Percentiles rank a stretch among this genome's conserved stretches.
Conservation (phyloP, 2,888 invertebrate genomes). For the Eupithecia inturbata region DNA sequence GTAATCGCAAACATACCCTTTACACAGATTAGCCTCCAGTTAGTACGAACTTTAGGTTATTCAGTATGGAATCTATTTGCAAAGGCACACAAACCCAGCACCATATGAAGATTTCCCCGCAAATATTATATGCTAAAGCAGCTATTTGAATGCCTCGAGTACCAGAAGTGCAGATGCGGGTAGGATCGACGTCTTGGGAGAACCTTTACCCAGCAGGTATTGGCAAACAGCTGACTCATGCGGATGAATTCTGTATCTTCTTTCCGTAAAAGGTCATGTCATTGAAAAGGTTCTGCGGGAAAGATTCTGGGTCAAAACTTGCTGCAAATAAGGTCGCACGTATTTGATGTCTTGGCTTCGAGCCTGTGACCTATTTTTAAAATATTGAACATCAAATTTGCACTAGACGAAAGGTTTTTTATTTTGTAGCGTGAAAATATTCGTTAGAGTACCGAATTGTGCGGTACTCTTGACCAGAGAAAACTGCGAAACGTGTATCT, state of each 20-base stretch:
- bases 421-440: background rate
- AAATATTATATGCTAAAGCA: conserved; percentile 67
- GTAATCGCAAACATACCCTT: conserved; percentile 62
- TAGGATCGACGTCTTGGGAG: conserved; percentile 58
- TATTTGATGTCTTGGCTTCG: background rate
- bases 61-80: conserved; percentile 68
- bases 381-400: background rate
- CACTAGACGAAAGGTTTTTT: background rate
- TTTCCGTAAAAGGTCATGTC: conserved; percentile 18
- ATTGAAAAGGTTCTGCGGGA: conserved; percentile 17
- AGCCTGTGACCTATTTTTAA: conserved; percentile 3
- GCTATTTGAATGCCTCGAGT: conserved; percentile 64
- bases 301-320: conserved; percentile 22
- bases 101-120: conserved; percentile 56
- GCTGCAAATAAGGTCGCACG: background rate
- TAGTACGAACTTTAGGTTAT: conserved; percentile 47
- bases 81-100: conserved; percentile 50
- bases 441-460: background rate
- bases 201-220: conserved; percentile 44
- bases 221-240: conserved; percentile 33
- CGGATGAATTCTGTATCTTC: conserved; percentile 13
- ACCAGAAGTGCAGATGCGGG: conserved; percentile 50
- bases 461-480: background rate
- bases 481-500: background rate
- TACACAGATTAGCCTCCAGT: conserved; percentile 28